Conservation (phyloP, 2,888 invertebrate genomes). For the Troilus luridus region DNA sequence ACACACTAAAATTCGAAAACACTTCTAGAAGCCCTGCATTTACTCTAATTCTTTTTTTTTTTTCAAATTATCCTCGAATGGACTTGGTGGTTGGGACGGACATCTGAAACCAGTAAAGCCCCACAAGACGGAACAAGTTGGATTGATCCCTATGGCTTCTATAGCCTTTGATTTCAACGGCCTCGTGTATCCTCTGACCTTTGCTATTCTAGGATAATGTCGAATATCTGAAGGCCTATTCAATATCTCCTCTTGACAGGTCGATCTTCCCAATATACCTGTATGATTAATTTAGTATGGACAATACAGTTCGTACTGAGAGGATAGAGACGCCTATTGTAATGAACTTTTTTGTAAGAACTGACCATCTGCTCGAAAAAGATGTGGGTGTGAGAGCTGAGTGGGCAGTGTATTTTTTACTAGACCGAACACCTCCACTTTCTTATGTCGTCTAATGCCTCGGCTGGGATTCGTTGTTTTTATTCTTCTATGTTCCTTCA, state of each 20-base stretch:
- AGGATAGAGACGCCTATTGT: background rate
- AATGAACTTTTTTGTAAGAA: background rate
- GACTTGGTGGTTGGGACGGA: background rate
- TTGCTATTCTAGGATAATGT: background rate
- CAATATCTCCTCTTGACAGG: too few species aligned
- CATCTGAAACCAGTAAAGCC: background rate
- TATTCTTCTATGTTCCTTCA: background rate
- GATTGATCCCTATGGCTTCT: background rate
- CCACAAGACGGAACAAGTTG: background rate
- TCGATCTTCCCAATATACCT: too few species aligned
- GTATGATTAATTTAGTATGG: too few species aligned
- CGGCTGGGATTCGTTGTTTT: background rate
- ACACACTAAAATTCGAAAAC: too few species aligned
- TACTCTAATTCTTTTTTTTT: background rate
- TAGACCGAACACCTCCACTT: too few species aligned
- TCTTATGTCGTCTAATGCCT: too few species aligned
- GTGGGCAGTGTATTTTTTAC: background rate
- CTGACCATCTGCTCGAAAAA: background rate
- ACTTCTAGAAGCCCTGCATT: too few species aligned
- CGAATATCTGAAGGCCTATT: background rate
- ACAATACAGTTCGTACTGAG: background rate
- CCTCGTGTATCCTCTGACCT: background rate
- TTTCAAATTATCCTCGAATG: background rate
- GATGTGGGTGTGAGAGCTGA: constrained; percentile 16
- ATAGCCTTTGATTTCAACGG: background rate